phyloP scores from a whole-genome alignment of 2,888 invertebrate genomes.

The Polietes domitor region DNA sequence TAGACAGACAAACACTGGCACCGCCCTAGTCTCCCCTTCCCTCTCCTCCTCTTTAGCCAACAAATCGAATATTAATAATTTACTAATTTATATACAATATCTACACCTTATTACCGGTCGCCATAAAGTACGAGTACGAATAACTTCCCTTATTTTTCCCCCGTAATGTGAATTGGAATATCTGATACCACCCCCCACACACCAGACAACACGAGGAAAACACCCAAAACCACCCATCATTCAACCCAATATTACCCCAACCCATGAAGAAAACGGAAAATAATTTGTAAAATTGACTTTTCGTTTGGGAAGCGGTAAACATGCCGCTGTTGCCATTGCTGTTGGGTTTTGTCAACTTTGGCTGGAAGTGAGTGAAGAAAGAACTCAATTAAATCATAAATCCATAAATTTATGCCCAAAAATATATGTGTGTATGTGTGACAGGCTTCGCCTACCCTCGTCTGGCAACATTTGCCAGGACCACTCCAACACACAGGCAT shows the following conservation, averaged over 20 bases:
- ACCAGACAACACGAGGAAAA: neutral
- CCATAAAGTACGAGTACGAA: constrained; percentile 16
- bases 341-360: neutral
- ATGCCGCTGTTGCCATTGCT: neutral
- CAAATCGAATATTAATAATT: constrained; percentile 56
- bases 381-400: constrained; percentile 62
- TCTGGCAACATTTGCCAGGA: too few relatives aligned
- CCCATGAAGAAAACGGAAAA: neutral
- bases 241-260: neutral
- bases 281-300: constrained; percentile 39
- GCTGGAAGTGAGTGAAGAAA: neutral
- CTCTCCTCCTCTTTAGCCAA: neutral
- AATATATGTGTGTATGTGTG: too few relatives aligned
- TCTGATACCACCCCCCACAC: neutral
- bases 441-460: too few relatives aligned
- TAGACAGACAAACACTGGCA: neutral
- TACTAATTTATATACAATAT: constrained; percentile 63
- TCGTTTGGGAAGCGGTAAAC: neutral
- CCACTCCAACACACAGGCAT: too few relatives aligned
- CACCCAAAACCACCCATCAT: neutral
- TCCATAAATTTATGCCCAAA: constrained; percentile 49
- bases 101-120: constrained; percentile 48
- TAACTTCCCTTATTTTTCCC: constrained; percentile 18
- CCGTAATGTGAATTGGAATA: neutral
- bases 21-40: neutral